Conservation (phyloP, 2,888 invertebrate genomes). For the Folsomia manolachei region DNA sequence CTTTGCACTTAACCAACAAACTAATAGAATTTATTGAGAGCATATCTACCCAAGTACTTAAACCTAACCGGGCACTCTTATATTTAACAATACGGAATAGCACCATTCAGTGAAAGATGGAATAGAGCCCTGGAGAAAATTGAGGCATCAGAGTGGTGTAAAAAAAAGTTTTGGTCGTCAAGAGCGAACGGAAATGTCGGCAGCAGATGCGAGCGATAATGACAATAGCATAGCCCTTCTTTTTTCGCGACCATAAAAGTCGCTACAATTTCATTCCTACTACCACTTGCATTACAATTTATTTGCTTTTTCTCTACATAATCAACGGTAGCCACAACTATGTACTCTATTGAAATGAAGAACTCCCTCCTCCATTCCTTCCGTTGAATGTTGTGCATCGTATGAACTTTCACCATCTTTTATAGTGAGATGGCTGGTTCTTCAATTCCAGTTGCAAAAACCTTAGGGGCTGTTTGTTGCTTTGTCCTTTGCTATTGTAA, state of each 20-base stretch:
- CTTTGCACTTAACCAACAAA: too few species aligned
- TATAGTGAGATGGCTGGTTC: neutral
- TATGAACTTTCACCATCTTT: neutral
- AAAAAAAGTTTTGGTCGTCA: neutral
- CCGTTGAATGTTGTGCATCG: neutral
- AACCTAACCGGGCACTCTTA: too few species aligned
- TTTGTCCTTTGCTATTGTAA: too few species aligned
- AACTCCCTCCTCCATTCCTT: neutral
- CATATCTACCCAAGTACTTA: too few species aligned
- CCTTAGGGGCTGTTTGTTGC: neutral
- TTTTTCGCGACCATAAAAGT: constrained; percentile 28
- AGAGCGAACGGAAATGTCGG: constrained; percentile 24
- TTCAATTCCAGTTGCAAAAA: neutral
- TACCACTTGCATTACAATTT: constrained; percentile 30
- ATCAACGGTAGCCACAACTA: too few species aligned
- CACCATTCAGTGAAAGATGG: too few species aligned
- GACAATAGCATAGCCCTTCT: constrained; percentile 22
- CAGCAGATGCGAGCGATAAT: constrained; percentile 30
- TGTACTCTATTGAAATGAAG: too few species aligned
- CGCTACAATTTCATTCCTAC: constrained; percentile 29
- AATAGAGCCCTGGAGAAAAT: neutral
- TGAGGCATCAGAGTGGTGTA: neutral
- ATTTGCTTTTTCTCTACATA: constrained; percentile 23
- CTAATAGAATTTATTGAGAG: too few species aligned
- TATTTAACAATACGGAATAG: too few species aligned